Evolutionary conservation across 2,888 invertebrate species (phyloP), one percentile per base, ranked within the genome.

Genomic region (Macaria liturata): DNA sequence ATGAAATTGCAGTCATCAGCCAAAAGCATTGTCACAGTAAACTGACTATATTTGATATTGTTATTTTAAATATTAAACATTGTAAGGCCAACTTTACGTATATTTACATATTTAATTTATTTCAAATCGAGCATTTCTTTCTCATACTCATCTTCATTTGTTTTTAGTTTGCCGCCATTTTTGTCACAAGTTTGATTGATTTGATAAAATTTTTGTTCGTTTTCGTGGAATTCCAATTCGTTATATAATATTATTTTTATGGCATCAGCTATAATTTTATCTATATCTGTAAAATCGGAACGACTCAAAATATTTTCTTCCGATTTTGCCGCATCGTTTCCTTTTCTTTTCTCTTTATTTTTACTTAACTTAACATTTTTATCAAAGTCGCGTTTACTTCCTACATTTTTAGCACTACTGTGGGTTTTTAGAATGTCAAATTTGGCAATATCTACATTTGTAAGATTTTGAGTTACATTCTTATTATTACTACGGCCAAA

Each of bases 181-280:
- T 32, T 31, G 49, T 7, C 30, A 20, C 42, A 8, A n/a, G 6
- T 42, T 42, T 42, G 9, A 53, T 51, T 45, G 37, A 42, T 9
- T 32, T 58, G 46, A 8, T 49, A 51, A 37, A 54, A 43, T 9
- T 9, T 57, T 43, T 50, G 34, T 47, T 60, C 50, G 20, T 48
- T 44, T 4, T 58, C n/a, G 32, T 60, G 59, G n/a, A 60, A 60
- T 4, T 58, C 58, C 30, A 67, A 52, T 48, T 66, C 61, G 9
- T 73, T 70, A 59, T 59, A 55, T 4, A 70, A 57, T 9, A 73
- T 66, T 40, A 70, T 67, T 39, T 71, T 68, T 6, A 72, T 64
- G 4, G 74, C 71, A 46, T 73, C 68, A 0, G 66, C 67, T 46
- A 69, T 70, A 30, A 71, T 71, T 59, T 69, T 71, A 34, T 71